Conservation (phyloP, 2,888 invertebrate genomes). For the Steinernema carpocapsae region DNA sequence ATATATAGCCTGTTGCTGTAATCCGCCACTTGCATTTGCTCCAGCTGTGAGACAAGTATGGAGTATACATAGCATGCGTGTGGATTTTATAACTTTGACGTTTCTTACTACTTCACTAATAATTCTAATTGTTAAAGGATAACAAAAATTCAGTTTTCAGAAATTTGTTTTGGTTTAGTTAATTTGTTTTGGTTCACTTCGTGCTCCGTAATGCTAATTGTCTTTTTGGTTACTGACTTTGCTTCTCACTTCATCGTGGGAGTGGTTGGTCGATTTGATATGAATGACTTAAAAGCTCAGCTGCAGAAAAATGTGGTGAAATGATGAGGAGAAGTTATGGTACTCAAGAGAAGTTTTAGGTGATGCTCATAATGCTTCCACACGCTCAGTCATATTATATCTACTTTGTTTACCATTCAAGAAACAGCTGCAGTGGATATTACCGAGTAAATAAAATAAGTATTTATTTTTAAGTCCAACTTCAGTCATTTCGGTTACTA, state of each 20-base stretch:
- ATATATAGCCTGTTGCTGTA: not conserved
- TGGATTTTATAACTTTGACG: not conserved
- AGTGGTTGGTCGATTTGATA: not conserved
- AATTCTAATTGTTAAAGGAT: not conserved
- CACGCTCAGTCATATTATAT: not conserved
- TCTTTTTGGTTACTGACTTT: not conserved
- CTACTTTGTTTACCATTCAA: not conserved
- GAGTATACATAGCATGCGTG: not conserved
- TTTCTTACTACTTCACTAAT: not conserved
- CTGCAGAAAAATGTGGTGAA: not conserved
- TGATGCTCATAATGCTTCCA: not conserved
- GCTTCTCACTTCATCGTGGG: not conserved
- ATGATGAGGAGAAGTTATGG: not conserved
- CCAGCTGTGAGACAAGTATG: not conserved
- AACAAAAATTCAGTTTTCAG: not conserved
- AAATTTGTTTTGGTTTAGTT: not conserved
- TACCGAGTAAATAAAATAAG: no score
- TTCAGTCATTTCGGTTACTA: no score
- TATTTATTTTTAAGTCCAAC: no score
- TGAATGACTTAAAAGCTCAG: not conserved
- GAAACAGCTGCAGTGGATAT: not conserved
- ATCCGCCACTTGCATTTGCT: not conserved
- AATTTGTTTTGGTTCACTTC: not conserved
- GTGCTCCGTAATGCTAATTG: not conserved
- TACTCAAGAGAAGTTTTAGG: not conserved